These are phyloP conservation scores for Phalera bucephala DNA, from an alignment of 2,888 invertebrate species.

Conservation along the genomic window DNA sequence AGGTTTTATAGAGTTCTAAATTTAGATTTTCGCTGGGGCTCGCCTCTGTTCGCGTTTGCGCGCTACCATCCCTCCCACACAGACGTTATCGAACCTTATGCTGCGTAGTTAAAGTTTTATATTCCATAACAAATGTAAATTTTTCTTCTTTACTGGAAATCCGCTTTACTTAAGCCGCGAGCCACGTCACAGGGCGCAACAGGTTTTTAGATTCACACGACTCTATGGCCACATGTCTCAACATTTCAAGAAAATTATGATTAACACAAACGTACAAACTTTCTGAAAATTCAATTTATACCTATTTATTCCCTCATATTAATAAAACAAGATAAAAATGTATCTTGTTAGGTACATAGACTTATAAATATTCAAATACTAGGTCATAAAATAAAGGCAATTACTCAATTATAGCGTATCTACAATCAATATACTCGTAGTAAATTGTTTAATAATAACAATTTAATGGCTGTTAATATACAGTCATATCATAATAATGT, in stretches of 20 bases:
- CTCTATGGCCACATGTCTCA: neutral
- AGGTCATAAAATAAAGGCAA: too few relatives aligned
- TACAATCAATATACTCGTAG: too few relatives aligned
- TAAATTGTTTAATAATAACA: too few relatives aligned
- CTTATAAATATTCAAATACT: too few relatives aligned
- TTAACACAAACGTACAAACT: too few relatives aligned
- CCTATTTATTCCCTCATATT: too few relatives aligned
- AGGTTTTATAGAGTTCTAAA: neutral
- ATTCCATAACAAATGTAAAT: neutral
- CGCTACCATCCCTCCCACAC: neutral
- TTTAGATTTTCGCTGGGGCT: conserved; percentile 1
- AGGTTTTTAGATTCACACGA: conserved; percentile 1
- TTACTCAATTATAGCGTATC: too few relatives aligned
- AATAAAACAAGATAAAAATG: too few relatives aligned
- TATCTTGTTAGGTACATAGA: too few relatives aligned
- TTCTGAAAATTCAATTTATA: too few relatives aligned
- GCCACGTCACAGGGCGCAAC: conserved; percentile 2
- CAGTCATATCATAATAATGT: too few relatives aligned
- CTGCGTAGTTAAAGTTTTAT: neutral
- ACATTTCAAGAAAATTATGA: neutral
- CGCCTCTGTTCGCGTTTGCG: neutral
- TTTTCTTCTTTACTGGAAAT: conserved; percentile 1
- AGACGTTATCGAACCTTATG: neutral
- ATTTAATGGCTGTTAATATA: too few relatives aligned
- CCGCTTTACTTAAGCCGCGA: neutral